Conservation (phyloP, 2,888 invertebrate genomes). For the Smittia aterrima region DNA sequence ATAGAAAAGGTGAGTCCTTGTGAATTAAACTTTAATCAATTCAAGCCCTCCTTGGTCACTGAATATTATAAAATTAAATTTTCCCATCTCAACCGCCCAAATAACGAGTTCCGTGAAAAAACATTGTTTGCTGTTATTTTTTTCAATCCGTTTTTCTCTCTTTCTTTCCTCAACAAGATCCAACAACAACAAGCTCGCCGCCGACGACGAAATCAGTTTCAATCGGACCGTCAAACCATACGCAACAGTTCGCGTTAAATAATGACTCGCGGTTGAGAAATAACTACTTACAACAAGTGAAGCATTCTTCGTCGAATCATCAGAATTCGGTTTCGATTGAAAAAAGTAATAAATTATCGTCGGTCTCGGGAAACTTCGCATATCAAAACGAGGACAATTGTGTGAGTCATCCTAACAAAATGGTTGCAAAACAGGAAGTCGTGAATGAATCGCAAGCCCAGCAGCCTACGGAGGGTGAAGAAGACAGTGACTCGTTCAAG, state of each 20-base stretch:
- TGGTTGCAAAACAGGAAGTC: slow-evolving; percentile 57
- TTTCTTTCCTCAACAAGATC: too few relatives aligned
- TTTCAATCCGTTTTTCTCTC: too few relatives aligned
- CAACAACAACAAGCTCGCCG: slow-evolving; percentile 35
- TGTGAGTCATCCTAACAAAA: slow-evolving; percentile 48
- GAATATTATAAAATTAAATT: too few relatives aligned
- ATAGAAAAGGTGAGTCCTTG: too few relatives aligned
- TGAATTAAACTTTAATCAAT: too few relatives aligned
- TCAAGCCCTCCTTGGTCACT: too few relatives aligned
- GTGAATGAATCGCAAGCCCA: slow-evolving; percentile 24
- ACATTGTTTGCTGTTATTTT: too few relatives aligned
- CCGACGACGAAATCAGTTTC: slow-evolving; percentile 24
- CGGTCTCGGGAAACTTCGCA: background rate
- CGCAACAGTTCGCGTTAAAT: slow-evolving; percentile 12
- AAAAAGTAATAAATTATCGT: slow-evolving; percentile 6
- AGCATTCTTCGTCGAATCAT: background rate
- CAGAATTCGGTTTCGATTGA: background rate
- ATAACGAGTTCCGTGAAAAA: too few relatives aligned
- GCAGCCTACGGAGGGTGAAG: slow-evolving; percentile 49
- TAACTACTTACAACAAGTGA: slow-evolving; percentile 13
- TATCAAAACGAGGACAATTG: slow-evolving; percentile 24
- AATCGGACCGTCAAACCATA: background rate
- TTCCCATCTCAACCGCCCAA: too few relatives aligned
- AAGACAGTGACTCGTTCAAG: slow-evolving; percentile 67
- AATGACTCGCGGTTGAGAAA: slow-evolving; percentile 33